These are phyloP conservation scores for Catamblyrhynchus diadema DNA, from an alignment of 2,797 vertebrate species.

Conservation along the genomic window DNA sequence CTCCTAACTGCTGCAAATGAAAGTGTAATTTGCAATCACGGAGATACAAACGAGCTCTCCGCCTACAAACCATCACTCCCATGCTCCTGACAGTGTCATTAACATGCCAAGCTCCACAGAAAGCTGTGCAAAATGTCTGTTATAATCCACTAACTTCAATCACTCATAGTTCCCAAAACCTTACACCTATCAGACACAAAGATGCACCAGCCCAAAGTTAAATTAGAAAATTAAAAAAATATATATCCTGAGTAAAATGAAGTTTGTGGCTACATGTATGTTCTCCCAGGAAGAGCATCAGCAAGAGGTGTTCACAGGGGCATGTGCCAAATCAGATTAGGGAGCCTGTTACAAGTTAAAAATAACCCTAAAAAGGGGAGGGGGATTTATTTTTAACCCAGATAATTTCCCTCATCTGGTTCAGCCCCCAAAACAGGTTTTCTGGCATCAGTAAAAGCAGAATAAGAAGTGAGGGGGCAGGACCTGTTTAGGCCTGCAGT, in stretches of 20 bases:
- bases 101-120: background rate
- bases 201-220: background rate
- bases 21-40: slow-evolving; percentile 8
- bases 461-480: background rate
- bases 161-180: background rate
- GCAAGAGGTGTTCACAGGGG: background rate
- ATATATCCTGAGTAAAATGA: background rate
- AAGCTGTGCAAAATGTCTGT: slow-evolving; percentile 18
- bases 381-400: slow-evolving; percentile 20
- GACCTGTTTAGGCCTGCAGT: background rate
- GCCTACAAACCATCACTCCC: slow-evolving; percentile 12
- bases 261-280: background rate
- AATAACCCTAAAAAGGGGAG: background rate
- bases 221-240: background rate
- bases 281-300: background rate
- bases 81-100: slow-evolving; percentile 9
- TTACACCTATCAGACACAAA: background rate
- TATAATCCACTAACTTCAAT: slow-evolving; percentile 1
- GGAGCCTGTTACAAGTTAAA: background rate
- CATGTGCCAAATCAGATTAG: background rate
- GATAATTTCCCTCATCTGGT: background rate
- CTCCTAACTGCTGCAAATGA: background rate
- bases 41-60: background rate
- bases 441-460: background rate
- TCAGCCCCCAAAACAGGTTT: background rate